Base-by-base conservation (phyloP, 2,888 invertebrate species). In the Lydus trimaculatus region DNA sequence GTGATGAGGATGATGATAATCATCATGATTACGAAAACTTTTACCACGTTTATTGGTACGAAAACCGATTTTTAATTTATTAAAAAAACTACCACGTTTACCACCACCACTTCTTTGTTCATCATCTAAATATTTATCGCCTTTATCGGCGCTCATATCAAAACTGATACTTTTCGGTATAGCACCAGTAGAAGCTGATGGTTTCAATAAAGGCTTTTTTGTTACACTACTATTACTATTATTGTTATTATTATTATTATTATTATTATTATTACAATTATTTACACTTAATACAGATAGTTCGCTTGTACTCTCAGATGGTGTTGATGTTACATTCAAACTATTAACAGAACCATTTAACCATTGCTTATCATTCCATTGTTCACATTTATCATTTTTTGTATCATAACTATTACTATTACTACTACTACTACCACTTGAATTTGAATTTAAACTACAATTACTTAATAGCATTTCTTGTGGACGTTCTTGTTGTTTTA, bases 161-260 rank as follows among this genome's bases (percentile, higher is more conserved):
- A 96, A 96, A 82, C 94, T 95, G 77, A 96, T 96, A 80, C 95
- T 96, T 85, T 96, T 96, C 0, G 95, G 95, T 79, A 96, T 96
- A 1, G 95, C 94, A 0, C 95, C 95, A 0, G 93, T 94, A 0
- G 92, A 91, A 23, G 88, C 87, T 3, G 83, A 85, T 0, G 88
- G 86, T 75, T 88, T 89, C 52, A 83, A 71, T 76, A 52, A 25
- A 3, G 52, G 3, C 9, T 9, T 65, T 39, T 23, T 31, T 58
- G 13, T 65, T 61, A 65, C 11, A 66, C 52, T 7, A 72, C 67
- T 17, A 63, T 61, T 2, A 71, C 65, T 39, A 72, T 74, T 59
- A 75, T 76, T 20, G 61, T 69, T 60, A 69, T 25, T 52, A 25
- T 48, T 48, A 48, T 7, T n/a, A 48, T 6, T 20, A 48, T 20